Conservation (phyloP, 2,888 invertebrate genomes). For the Stenolophus ochropezus region DNA sequence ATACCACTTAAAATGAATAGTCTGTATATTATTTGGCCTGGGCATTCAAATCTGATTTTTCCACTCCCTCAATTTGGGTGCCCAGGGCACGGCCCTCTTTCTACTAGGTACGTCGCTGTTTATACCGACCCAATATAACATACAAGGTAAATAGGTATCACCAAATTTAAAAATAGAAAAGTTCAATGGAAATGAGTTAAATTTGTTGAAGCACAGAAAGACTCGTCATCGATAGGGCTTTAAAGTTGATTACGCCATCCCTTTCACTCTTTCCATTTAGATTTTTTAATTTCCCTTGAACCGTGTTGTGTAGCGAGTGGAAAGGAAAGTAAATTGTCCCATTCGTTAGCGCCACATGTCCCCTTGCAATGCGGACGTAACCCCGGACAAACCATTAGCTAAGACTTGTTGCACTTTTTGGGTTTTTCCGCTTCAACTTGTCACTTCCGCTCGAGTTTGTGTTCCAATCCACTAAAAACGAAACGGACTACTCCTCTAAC, state of each 20-base stretch:
- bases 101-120: too few relatives aligned
- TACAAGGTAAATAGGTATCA: too few relatives aligned
- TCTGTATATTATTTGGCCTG: too few relatives aligned
- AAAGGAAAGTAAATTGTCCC: constrained; percentile 15
- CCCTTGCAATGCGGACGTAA: not conserved
- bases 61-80: too few relatives aligned
- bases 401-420: constrained; percentile 42
- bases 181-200: not conserved
- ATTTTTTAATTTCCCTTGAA: not conserved
- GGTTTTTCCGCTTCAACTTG: constrained; percentile 22
- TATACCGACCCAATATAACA: too few relatives aligned
- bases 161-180: not conserved
- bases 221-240: not conserved
- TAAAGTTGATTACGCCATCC: not conserved
- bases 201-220: not conserved
- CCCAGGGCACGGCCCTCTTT: too few relatives aligned
- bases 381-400: constrained; percentile 9
- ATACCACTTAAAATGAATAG: too few relatives aligned
- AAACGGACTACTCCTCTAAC: constrained; percentile 9
- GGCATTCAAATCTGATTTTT: too few relatives aligned
- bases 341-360: constrained; percentile 20
- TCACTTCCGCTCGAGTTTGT: constrained; percentile 11
- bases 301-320: not conserved
- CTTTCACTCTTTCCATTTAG: not conserved
- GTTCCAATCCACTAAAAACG: constrained; percentile 29